These are phyloP conservation scores for Astatotilapia flaviijosephi DNA, from an alignment of 2,113 vertebrate genomes.

Conservation along the genomic window DNA sequence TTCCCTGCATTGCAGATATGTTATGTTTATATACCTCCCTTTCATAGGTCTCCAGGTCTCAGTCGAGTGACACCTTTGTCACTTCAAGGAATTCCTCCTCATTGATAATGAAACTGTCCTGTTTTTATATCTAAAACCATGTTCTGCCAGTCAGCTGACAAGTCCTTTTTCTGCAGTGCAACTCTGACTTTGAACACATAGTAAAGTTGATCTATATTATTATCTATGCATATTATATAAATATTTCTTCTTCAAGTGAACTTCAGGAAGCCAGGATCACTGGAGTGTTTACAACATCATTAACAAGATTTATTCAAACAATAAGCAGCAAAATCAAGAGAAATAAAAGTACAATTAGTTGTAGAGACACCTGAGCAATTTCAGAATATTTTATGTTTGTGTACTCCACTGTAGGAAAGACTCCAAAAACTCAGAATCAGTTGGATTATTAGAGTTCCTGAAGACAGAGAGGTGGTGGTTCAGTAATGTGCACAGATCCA, in stretches of 20 bases:
- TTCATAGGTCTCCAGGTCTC: not conserved
- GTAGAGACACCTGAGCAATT: not conserved
- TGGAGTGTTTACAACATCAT: not conserved
- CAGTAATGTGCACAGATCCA: not conserved
- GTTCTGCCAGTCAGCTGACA: not conserved
- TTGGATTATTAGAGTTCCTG: not conserved
- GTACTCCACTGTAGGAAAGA: not conserved
- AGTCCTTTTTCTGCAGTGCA: not conserved
- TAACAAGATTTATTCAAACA: constrained; percentile 37
- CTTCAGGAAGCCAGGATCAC: not conserved
- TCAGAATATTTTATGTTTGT: not conserved
- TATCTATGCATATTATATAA: not conserved
- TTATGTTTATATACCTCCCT: not conserved
- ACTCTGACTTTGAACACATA: not conserved
- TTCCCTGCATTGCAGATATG: not conserved
- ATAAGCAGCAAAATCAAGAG: constrained; percentile 11
- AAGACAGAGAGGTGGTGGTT: not conserved
- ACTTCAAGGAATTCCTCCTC: not conserved
- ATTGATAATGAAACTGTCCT: not conserved
- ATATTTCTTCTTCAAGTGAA: not conserved
- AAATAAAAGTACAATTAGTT: constrained; percentile 4
- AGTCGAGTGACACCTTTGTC: not conserved
- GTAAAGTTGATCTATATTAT: not conserved
- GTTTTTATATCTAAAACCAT: not conserved
- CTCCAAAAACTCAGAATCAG: not conserved